phyloP scores from a whole-genome alignment of 2,888 invertebrate genomes.

The Tridacna gigas region DNA sequence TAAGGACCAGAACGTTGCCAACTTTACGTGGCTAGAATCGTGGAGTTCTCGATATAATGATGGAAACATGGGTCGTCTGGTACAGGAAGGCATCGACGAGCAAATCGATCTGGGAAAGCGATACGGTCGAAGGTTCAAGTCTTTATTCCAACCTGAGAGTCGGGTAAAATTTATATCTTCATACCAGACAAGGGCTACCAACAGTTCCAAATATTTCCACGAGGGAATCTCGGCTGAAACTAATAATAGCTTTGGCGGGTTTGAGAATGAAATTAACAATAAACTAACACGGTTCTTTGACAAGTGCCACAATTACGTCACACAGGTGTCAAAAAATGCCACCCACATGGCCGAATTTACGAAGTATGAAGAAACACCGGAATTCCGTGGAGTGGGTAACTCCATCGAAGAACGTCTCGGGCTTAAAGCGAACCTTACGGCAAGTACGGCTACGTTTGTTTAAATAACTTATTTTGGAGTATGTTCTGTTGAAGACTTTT shows the following conservation, averaged over 20 bases:
- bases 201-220: constrained; percentile 53
- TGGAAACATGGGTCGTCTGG: constrained; percentile 28
- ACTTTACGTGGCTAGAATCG: constrained; percentile 27
- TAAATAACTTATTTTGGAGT: too few species aligned
- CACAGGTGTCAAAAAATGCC: constrained; percentile 38
- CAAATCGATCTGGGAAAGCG: constrained; percentile 37
- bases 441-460: constrained; percentile 23
- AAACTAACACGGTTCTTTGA: constrained; percentile 44
- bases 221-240: constrained; percentile 28
- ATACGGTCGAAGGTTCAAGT: constrained; percentile 28
- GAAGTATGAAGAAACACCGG: constrained; percentile 27
- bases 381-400: constrained; percentile 29
- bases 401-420: constrained; percentile 42
- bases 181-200: constrained; percentile 31
- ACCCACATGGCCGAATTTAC: constrained; percentile 34
- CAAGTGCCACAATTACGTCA: constrained; percentile 46
- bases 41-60: constrained; percentile 42
- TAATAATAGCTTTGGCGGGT: background rate
- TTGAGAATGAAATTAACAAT: constrained; percentile 38
- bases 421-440: constrained; percentile 2
- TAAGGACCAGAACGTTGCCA: constrained; percentile 11
- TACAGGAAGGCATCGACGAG: constrained; percentile 39
- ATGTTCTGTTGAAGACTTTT: background rate
- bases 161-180: constrained; percentile 44
- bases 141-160: constrained; percentile 29